Conservation (phyloP, 2,888 invertebrate species). For the Eristalis tenax region DNA sequence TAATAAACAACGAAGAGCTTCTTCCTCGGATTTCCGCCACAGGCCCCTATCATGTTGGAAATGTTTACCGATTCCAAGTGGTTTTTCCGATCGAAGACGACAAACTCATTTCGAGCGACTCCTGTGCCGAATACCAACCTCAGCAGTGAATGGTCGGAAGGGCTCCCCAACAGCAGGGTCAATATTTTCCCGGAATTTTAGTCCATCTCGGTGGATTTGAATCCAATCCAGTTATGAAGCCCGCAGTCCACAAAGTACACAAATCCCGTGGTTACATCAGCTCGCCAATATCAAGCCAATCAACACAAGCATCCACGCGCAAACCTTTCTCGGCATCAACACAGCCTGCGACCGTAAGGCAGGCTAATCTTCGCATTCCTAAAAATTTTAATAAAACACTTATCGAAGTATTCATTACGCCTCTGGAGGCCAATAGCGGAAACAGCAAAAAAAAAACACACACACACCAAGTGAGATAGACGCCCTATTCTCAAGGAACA, state of each 20-base stretch:
- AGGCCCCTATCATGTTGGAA: no score
- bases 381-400: conserved; percentile 12
- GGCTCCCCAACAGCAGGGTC: no score
- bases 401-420: neutral
- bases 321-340: neutral
- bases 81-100: no score
- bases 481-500: neutral
- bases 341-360: neutral
- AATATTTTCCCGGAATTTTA: neutral
- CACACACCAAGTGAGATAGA: neutral
- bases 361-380: neutral
- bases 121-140: no score
- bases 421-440: neutral
- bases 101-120: no score
- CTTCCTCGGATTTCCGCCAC: no score
- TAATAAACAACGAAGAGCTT: no score
- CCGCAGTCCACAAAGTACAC: neutral
- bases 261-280: no score
- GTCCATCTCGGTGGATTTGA: neutral
- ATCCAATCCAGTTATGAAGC: neutral
- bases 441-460: neutral
- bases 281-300: neutral
- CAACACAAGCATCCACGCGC: neutral
- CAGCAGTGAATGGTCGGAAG: no score
- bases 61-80: no score